These are phyloP conservation scores for Teinopalpus imperialis DNA, from an alignment of 2,888 invertebrate genomes.

Conservation along the genomic window DNA sequence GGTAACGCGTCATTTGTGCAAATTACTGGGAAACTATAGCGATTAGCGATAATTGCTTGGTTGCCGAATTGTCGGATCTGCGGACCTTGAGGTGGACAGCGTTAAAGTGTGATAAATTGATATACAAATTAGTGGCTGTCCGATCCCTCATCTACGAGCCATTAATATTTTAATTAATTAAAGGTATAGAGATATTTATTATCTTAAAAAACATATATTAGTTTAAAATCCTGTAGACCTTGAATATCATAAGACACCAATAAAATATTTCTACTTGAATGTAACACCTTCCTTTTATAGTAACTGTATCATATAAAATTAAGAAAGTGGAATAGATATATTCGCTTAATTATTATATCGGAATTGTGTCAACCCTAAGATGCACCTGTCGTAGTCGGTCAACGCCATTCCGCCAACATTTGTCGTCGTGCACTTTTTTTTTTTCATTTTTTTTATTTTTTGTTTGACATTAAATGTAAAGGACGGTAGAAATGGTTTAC, in stretches of 20 bases:
- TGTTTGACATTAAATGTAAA: slow-evolving; percentile 51
- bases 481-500: slow-evolving; percentile 33
- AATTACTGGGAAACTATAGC: slow-evolving; percentile 65
- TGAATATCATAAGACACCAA: not conserved
- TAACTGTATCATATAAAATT: slow-evolving; percentile 24
- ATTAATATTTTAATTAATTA: slow-evolving; percentile 7
- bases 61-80: slow-evolving; percentile 57
- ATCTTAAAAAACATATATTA: not conserved
- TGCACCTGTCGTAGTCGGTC: slow-evolving; percentile 73
- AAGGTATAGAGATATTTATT: no score
- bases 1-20: slow-evolving; percentile 58
- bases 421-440: slow-evolving; percentile 60
- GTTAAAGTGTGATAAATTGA: slow-evolving; percentile 27
- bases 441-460: no score
- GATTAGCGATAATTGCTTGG: slow-evolving; percentile 69
- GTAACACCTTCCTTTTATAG: not conserved
- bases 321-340: slow-evolving; percentile 15
- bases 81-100: slow-evolving; percentile 36
- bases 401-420: slow-evolving; percentile 66
- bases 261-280: slow-evolving; percentile 9
- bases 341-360: slow-evolving; percentile 22
- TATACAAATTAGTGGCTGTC: slow-evolving; percentile 27
- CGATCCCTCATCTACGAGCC: slow-evolving; percentile 1
- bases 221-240: not conserved
- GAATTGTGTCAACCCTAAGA: slow-evolving; percentile 52